A percentile compares a stretch with the other conserved stretches of the same genome.
Conservation (phyloP, 2,113 vertebrate species). For the Callipepla squamata region DNA sequence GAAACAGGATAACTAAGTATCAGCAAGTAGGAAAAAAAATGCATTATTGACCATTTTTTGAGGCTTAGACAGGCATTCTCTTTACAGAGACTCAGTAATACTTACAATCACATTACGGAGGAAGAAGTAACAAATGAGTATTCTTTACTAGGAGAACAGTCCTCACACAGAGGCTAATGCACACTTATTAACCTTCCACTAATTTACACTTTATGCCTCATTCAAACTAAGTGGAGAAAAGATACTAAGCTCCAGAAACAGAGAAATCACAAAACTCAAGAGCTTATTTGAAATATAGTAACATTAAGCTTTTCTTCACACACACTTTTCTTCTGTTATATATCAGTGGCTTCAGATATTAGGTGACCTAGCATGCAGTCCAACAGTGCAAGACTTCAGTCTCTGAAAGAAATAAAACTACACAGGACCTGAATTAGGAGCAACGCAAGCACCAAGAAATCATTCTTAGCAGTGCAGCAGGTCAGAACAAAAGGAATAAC, state of each 20-base stretch:
- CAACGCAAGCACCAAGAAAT: background rate
- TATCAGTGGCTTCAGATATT: background rate
- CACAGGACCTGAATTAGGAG: background rate
- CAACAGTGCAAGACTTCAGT: background rate
- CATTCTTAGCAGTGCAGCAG: background rate
- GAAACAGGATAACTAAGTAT: background rate
- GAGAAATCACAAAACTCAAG: background rate
- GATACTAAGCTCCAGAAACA: background rate
- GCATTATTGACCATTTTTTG: background rate
- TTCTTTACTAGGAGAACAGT: background rate
- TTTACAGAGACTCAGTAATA: background rate
- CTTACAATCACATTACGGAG: background rate
- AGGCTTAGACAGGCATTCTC: background rate
- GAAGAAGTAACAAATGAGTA: background rate
- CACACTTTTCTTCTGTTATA: background rate
- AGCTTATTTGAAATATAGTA: background rate
- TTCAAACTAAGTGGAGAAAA: background rate
- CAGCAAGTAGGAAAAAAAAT: background rate
- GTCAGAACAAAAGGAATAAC: background rate
- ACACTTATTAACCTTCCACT: background rate
- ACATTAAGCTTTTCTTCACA: background rate
- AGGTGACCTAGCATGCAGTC: background rate
- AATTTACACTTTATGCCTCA: background rate
- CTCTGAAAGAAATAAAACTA: background rate
- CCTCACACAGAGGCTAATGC: background rate